These are phyloP conservation scores for Zapornia atra DNA, from an alignment of 2,113 vertebrate genomes.

Conservation along the genomic window DNA sequence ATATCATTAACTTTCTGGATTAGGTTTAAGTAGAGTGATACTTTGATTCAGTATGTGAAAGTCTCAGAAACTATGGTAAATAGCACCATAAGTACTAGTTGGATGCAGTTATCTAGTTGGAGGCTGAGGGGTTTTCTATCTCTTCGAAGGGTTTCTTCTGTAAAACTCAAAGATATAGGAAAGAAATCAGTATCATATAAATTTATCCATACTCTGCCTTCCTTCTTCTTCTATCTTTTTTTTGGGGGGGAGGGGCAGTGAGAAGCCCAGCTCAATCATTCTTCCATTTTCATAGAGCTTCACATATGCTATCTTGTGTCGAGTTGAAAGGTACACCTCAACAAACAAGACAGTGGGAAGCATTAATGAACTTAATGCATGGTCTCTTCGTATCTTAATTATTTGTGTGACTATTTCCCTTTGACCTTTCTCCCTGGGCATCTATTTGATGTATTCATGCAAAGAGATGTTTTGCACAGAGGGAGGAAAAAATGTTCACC, in stretches of 20 bases:
- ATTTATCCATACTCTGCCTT: background rate
- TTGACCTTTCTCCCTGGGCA: conserved; percentile 76
- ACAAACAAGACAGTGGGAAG: background rate
- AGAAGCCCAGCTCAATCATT: background rate
- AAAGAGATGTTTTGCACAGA: conserved; percentile 68
- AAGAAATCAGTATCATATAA: background rate
- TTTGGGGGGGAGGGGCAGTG: background rate
- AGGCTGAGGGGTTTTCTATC: background rate
- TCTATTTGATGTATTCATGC: conserved; percentile 70
- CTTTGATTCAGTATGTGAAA: background rate
- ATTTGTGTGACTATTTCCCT: conserved; percentile 63
- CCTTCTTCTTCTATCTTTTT: background rate
- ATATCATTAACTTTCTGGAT: background rate
- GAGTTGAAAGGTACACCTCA: background rate
- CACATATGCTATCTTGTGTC: background rate
- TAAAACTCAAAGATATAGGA: background rate
- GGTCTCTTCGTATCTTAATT: conserved; percentile 73
- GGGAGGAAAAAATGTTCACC: conserved; percentile 78
- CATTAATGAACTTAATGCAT: conserved; percentile 15
- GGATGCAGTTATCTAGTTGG: background rate
- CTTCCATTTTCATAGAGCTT: background rate
- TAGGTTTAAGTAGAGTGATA: background rate
- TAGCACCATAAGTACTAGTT: background rate
- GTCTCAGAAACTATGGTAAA: background rate
- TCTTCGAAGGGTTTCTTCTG: conserved; percentile 4